These are phyloP conservation scores for Accipiter cooperii DNA, from an alignment of 2,113 vertebrate genomes.

Conservation along the genomic window DNA sequence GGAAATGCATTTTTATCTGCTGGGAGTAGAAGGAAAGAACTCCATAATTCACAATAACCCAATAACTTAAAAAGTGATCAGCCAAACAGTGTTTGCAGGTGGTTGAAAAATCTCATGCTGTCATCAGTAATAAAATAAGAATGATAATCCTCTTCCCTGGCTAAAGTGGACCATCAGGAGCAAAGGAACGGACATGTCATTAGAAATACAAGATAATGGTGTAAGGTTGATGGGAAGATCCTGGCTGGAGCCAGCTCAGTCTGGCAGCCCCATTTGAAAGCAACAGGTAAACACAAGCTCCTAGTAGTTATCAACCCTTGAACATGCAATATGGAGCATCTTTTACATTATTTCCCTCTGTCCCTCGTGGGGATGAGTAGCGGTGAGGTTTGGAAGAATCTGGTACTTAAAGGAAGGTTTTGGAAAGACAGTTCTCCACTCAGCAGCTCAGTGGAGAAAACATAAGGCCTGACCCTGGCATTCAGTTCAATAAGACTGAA, in stretches of 20 bases:
- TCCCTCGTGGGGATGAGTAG: neutral
- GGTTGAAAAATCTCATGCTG: slow-evolving; percentile 31
- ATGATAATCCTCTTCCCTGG: slow-evolving; percentile 34
- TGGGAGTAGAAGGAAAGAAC: slow-evolving; percentile 3
- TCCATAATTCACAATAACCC: slow-evolving; percentile 39
- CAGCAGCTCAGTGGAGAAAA: neutral
- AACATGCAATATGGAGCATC: neutral
- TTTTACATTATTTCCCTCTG: neutral
- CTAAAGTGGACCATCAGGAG: neutral
- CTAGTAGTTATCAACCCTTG: neutral
- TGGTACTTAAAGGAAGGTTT: neutral
- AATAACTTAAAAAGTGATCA: slow-evolving; percentile 8
- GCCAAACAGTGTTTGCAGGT: slow-evolving; percentile 14
- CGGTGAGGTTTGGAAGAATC: neutral
- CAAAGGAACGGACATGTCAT: slow-evolving; percentile 1
- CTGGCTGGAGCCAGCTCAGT: slow-evolving; percentile 8
- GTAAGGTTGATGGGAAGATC: neutral
- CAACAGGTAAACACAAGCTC: neutral
- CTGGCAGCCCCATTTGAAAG: neutral
- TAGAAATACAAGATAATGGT: slow-evolving; percentile 32
- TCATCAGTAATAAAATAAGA: slow-evolving; percentile 39
- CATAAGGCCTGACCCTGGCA: neutral
- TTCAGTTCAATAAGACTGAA: neutral
- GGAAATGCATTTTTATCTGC: slow-evolving; percentile 41
- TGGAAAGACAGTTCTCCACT: neutral